These are phyloP conservation scores for Ceratina calcarata DNA, from an alignment of 1,140 invertebrate genomes.

Conservation along the genomic window DNA sequence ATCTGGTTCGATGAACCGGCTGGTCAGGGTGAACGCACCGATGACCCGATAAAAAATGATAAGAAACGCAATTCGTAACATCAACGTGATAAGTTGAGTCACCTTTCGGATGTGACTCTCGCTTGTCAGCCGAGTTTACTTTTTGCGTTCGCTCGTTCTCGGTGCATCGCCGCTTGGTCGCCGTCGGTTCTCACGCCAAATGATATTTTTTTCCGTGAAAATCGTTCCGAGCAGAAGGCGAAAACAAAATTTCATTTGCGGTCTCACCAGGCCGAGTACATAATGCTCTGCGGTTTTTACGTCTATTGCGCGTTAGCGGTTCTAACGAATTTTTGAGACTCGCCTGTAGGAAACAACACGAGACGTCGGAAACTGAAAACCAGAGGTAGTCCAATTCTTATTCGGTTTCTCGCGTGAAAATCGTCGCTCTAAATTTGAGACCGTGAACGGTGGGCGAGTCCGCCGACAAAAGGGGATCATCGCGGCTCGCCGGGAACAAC, in stretches of 20 bases:
- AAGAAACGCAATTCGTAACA: slow-evolving; percentile 62
- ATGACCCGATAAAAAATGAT: slow-evolving; percentile 61
- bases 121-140: slow-evolving; percentile 1
- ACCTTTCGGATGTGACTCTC: slow-evolving; percentile 51
- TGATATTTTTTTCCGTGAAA: neutral
- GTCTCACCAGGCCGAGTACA: neutral
- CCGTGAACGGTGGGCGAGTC: slow-evolving; percentile 7
- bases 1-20: slow-evolving; percentile 60
- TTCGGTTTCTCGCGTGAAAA: no score
- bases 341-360: neutral
- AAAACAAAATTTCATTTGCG: neutral
- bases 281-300: no score
- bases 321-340: no score
- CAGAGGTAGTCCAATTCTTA: neutral
- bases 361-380: neutral
- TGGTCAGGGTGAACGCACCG: slow-evolving; percentile 53
- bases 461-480: slow-evolving; percentile 51
- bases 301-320: no score
- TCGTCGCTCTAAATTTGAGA: no score
- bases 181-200: neutral
- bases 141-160: neutral
- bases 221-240: neutral
- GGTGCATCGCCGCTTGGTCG: neutral
- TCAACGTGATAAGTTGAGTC: slow-evolving; percentile 59
- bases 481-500: slow-evolving; percentile 61